Conservation (phyloP, 2,888 invertebrate species). For the Andricus curvator region DNA sequence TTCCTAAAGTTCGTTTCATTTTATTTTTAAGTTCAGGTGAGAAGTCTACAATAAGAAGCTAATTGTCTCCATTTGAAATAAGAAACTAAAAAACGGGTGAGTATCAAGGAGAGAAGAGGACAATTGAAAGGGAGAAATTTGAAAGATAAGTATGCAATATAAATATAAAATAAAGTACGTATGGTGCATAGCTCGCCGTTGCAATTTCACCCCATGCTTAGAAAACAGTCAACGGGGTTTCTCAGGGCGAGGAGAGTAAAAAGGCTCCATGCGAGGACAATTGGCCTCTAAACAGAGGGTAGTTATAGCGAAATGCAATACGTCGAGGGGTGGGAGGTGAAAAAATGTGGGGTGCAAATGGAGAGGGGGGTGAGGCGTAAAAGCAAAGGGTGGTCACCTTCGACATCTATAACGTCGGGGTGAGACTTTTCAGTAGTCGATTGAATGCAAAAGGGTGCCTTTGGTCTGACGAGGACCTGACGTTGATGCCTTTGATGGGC, state of each 20-base stretch:
- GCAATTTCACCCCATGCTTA: conserved; percentile 58
- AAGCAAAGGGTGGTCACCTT: conserved; percentile 70
- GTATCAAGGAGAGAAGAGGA: conserved; percentile 52
- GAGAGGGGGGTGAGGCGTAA: conserved; percentile 52
- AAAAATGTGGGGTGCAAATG: conserved; percentile 45
- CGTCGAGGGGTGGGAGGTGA: conserved; percentile 56
- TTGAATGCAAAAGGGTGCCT: conserved; percentile 58
- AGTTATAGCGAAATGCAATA: conserved; percentile 70
- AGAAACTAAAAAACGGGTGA: conserved; percentile 42
- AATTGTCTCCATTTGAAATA: neutral
- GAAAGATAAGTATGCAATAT: conserved; percentile 53
- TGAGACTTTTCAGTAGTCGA: conserved; percentile 63
- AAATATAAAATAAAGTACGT: conserved; percentile 48
- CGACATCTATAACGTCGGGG: conserved; percentile 57
- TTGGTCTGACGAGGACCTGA: conserved; percentile 69
- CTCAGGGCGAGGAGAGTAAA: conserved; percentile 66
- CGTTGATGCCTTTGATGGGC: conserved; percentile 68
- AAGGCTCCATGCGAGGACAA: conserved; percentile 67
- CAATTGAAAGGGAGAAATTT: conserved; percentile 55
- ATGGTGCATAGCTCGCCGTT: conserved; percentile 53
- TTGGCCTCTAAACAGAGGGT: conserved; percentile 73
- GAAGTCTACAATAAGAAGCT: neutral
- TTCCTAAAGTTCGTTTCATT: neutral
- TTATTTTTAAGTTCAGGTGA: neutral
- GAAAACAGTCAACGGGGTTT: conserved; percentile 69